phyloP scores from a whole-genome alignment of 2,888 invertebrate genomes.

The Drosophila anomalipes region DNA sequence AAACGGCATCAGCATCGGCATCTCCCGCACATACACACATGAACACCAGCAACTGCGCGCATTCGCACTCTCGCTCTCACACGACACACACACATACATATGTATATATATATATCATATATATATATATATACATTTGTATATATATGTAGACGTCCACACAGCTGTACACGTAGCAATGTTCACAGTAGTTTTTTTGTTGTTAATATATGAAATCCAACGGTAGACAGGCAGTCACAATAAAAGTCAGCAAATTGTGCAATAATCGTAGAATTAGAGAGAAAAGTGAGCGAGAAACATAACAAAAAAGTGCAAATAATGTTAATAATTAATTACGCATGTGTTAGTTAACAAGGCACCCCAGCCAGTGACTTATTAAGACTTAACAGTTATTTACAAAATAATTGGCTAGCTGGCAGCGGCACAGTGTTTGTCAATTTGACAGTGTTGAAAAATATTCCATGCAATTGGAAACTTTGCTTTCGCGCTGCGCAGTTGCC shows the following conservation, averaged over 20 bases:
- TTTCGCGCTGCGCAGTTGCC: conserved; percentile 60
- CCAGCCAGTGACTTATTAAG: conserved; percentile 7
- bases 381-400: conserved; percentile 46
- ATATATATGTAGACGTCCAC: conserved; percentile 26
- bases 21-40: conserved; percentile 45
- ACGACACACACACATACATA: conserved; percentile 16
- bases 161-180: conserved; percentile 76
- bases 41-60: conserved; percentile 56
- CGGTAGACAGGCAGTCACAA: conserved; percentile 30
- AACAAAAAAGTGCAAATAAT: conserved; percentile 37
- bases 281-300: conserved; percentile 28
- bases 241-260: conserved; percentile 60
- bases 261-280: conserved; percentile 42
- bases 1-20: conserved; percentile 44
- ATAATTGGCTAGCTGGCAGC: conserved; percentile 52
- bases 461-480: conserved; percentile 47
- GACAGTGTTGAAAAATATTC: conserved; percentile 58
- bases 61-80: conserved; percentile 64
- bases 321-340: conserved; percentile 42
- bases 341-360: conserved; percentile 22
- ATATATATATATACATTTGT: neutral
- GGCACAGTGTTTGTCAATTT: conserved; percentile 43
- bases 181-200: conserved; percentile 46
- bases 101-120: neutral
- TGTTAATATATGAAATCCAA: conserved; percentile 46